Evolutionary conservation across 1,140 invertebrate species (phyloP), one percentile per base, ranked within the genome.

Genomic region (Drosophila pseudoobscura): DNA sequence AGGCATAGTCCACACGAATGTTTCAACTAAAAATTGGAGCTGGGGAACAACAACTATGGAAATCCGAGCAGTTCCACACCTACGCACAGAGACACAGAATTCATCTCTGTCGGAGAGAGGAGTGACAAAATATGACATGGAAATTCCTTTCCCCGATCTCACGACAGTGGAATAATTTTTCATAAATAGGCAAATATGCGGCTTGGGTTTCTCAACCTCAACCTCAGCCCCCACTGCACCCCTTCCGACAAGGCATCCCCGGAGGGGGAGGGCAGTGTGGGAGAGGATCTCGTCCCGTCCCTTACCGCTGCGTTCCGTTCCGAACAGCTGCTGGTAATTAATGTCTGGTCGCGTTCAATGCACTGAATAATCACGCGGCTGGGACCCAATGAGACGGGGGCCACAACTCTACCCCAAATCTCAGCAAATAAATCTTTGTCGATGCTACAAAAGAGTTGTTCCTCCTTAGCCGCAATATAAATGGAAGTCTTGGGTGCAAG

Each of bases 181-280:
- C 83, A 87, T 88, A 82, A 80, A 87, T 87, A 88, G 78, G 83
- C 82, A 82, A 87, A 85, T 68, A 87, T 82, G 74, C 83, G 65
- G 41, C 47, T 58, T 49, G 54, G 43, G 56, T 65, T 44, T 56
- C 50, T 46, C 31, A 46, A 35, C 29, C 50, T 46, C 31, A 46
- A 35, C 29, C 24, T 26, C 24, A 26, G 5, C 24, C 24, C 5
- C 24, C 6, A 24, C n/a, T 26, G 24, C 24, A 26, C 24, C 3
- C 24, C 24, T 4, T 5, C 17, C 41, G 4, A 3, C 41, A 22
- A 39, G 26, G 26, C 46, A n/a, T 52, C 50, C 50, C 9, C 15
- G 2, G 26, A 9, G 17, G 3, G 15, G 75, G 51, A 47, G 24
- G 24, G 24, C n/a, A 22, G 24, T 24, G n/a, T 15, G 29, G 45